Evolutionary conservation across 1,140 invertebrate genomes (phyloP).

Genomic region (Chymomyza costata): DNA sequence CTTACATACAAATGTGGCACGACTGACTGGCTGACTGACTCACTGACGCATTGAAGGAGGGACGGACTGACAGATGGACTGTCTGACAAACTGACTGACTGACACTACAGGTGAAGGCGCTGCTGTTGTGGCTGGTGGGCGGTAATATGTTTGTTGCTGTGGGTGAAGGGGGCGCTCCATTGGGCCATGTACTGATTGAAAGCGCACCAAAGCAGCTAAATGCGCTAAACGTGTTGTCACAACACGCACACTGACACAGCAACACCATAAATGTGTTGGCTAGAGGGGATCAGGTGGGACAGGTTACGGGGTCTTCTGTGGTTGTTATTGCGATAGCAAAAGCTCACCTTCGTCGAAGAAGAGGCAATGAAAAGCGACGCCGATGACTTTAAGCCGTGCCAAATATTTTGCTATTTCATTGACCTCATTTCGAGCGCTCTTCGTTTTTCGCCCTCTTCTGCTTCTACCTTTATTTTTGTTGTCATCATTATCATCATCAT

Average conservation of each 20-base stretch:
- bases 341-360: conserved; percentile 38
- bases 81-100: neutral
- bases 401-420: conserved; percentile 72
- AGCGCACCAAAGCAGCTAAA: conserved; percentile 5
- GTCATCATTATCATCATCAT: too few species aligned
- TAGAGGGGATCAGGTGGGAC: too few species aligned
- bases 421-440: conserved; percentile 49
- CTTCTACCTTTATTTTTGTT: neutral
- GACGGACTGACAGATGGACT: too few species aligned
- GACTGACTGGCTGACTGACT: conserved; percentile 1
- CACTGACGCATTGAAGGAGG: too few species aligned
- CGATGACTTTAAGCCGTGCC: conserved; percentile 52
- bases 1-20: conserved; percentile 22
- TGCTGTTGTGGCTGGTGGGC: conserved; percentile 1
- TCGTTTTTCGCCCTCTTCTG: conserved; percentile 10
- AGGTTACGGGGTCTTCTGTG: too few species aligned
- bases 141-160: conserved; percentile 16
- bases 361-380: conserved; percentile 46
- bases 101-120: neutral
- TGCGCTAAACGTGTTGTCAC: neutral
- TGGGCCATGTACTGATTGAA: conserved; percentile 9
- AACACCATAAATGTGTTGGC: neutral
- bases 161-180: too few species aligned
- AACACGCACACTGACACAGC: neutral
- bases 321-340: conserved; percentile 11